A percentile compares a stretch with the other conserved stretches of the same genome.
Evolutionary conservation across 92 coral and sea anemone species (phyloP).

Genomic region (Parazoanthus darwini): DNA sequence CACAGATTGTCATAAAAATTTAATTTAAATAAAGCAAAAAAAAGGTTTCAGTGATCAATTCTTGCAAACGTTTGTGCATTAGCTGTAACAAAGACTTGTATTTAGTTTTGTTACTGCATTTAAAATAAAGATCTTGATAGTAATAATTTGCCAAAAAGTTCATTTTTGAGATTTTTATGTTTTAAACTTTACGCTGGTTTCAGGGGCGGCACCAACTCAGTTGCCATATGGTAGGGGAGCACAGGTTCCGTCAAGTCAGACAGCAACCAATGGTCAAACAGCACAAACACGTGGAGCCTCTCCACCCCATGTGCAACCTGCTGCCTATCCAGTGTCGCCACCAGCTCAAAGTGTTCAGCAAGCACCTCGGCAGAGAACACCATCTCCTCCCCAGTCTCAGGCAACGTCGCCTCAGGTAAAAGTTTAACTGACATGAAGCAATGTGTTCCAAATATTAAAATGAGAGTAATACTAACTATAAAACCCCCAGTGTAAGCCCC

Average conservation of each 20-base stretch:
- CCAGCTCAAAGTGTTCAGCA: neutral
- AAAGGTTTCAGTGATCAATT: no score
- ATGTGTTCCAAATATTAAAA: no score
- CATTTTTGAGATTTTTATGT: neutral
- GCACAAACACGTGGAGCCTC: conserved; percentile 1
- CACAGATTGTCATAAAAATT: neutral
- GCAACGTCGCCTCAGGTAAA: neutral
- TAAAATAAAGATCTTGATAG: no score
- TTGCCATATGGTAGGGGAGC: conserved; percentile 39
- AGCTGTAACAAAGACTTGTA: neutral
- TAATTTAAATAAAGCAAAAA: no score
- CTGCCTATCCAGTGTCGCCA: neutral
- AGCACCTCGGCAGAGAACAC: conserved; percentile 29
- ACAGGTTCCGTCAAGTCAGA: conserved; percentile 12
- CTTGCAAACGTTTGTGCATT: no score
- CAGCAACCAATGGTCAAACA: neutral
- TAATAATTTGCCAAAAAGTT: neutral
- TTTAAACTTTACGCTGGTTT: neutral
- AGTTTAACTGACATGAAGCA: neutral
- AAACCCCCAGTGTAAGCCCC: no score
- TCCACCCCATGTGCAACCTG: conserved; percentile 21
- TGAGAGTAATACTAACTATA: no score
- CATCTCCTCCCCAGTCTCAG: conserved; percentile 33
- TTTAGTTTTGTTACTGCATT: neutral
- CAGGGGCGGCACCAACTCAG: conserved; percentile 13